phyloP scores from a whole-genome alignment of 2,888 invertebrate genomes.

The Drosophila meridiana region DNA sequence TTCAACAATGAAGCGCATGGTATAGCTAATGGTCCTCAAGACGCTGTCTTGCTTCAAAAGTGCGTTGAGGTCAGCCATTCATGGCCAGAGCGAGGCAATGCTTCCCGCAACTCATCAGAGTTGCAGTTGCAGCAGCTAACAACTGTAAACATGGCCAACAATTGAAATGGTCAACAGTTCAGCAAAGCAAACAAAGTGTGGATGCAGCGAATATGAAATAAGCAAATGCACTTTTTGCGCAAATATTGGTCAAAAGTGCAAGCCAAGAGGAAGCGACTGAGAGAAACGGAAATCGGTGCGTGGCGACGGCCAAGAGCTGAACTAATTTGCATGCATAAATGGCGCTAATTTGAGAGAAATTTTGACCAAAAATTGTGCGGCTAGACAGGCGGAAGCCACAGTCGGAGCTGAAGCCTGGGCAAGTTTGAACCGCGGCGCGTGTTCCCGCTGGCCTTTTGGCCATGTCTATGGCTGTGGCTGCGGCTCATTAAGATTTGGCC shows the following conservation, averaged over 20 bases:
- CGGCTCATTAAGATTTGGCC: slow-evolving; percentile 62
- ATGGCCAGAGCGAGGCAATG: slow-evolving; percentile 31
- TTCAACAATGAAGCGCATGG: slow-evolving; percentile 10
- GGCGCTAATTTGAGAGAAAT: slow-evolving; percentile 76
- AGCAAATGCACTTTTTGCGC: slow-evolving; percentile 18
- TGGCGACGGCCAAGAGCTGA: slow-evolving; percentile 48
- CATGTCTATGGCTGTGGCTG: slow-evolving; percentile 7
- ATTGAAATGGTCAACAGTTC: slow-evolving; percentile 28
- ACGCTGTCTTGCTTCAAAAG: neutral
- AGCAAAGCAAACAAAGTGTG: slow-evolving; percentile 24
- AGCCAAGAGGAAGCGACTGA: slow-evolving; percentile 50
- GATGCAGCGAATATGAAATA: slow-evolving; percentile 26
- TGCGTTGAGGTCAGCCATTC: slow-evolving; percentile 38
- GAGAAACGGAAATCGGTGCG: slow-evolving; percentile 68
- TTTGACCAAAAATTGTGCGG: slow-evolving; percentile 45
- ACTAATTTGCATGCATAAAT: slow-evolving; percentile 72
- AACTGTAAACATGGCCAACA: slow-evolving; percentile 8
- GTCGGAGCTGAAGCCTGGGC: slow-evolving; percentile 23
- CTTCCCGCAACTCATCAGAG: slow-evolving; percentile 29
- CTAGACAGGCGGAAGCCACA: slow-evolving; percentile 61
- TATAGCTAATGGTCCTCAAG: slow-evolving; percentile 4
- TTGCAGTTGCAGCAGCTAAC: neutral
- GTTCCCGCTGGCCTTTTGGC: slow-evolving; percentile 55
- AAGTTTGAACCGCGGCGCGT: slow-evolving; percentile 47
- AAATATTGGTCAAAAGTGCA: slow-evolving; percentile 25